These are phyloP conservation scores for Antennarius striatus DNA, from an alignment of 2,113 vertebrate species.

Conservation along the genomic window DNA sequence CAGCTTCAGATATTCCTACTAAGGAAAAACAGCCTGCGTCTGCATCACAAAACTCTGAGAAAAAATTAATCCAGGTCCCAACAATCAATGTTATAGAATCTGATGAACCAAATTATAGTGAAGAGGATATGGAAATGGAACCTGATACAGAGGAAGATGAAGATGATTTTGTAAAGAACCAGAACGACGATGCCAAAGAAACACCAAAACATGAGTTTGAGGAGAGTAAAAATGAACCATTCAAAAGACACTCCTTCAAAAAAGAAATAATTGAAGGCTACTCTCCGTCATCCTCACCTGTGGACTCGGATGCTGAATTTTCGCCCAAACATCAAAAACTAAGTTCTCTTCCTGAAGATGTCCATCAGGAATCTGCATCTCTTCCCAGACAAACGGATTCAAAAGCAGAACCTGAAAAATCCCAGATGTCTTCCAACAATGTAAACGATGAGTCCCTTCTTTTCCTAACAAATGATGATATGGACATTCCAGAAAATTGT, in stretches of 20 bases:
- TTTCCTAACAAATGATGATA: conserved; percentile 45
- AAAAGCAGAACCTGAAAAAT: conserved; percentile 19
- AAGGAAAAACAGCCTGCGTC: conserved; percentile 41
- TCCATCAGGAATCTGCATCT: conserved; percentile 4
- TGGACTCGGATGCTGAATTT: conserved; percentile 67
- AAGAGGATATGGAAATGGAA: conserved; percentile 74
- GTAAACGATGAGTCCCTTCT: conserved; percentile 17
- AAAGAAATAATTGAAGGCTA: conserved; percentile 70
- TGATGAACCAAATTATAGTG: conserved; percentile 77
- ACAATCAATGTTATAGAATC: conserved; percentile 85
- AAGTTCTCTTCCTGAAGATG: conserved; percentile 26
- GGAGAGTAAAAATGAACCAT: conserved; percentile 17
- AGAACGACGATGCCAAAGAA: conserved; percentile 36
- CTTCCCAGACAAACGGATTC: not conserved
- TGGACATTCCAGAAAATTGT: conserved; percentile 61
- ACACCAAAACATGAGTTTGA: conserved; percentile 27
- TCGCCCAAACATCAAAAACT: conserved; percentile 54
- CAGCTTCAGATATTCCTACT: not conserved
- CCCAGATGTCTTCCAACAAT: conserved; percentile 24
- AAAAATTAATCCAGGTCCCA: conserved; percentile 75
- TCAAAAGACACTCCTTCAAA: conserved; percentile 54
- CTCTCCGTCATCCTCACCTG: conserved; percentile 68
- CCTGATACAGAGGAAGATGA: conserved; percentile 62
- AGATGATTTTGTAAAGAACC: conserved; percentile 60
- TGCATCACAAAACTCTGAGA: conserved; percentile 51